A percentile compares a stretch with the other conserved stretches of the same genome.
Conservation (phyloP, 2,888 invertebrate genomes). For the Mactromeris polynyma region DNA sequence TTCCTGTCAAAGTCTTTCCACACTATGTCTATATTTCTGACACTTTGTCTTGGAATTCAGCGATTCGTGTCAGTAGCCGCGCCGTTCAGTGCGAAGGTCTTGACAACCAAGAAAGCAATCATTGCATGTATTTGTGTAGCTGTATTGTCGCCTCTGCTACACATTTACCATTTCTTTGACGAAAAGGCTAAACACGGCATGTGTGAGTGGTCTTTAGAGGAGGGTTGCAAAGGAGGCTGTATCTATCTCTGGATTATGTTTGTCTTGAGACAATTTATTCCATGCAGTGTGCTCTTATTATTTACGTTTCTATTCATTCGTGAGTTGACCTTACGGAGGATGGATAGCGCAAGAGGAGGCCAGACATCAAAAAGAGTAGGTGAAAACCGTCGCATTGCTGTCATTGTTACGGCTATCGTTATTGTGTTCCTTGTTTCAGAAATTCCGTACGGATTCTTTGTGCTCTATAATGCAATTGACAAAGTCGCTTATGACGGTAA, state of each 20-base stretch:
- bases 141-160: constrained; percentile 18
- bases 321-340: background rate
- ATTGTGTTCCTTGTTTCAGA: constrained; percentile 67
- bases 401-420: constrained; percentile 63
- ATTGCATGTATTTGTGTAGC: constrained; percentile 38
- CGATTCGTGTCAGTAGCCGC: constrained; percentile 42
- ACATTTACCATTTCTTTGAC: constrained; percentile 37
- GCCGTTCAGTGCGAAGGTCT: constrained; percentile 19
- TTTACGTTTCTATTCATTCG: constrained; percentile 45
- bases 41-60: constrained; percentile 60
- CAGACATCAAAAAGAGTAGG: background rate
- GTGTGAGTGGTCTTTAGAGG: constrained; percentile 28
- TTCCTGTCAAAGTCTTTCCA: constrained; percentile 60
- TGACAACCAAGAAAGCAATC: constrained; percentile 1
- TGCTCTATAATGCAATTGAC: constrained; percentile 29
- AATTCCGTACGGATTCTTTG: constrained; percentile 66
- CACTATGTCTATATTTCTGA: constrained; percentile 64
- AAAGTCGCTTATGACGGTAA: constrained; percentile 12
- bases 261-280: constrained; percentile 44
- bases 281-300: constrained; percentile 52
- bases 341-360: background rate
- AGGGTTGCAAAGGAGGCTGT: constrained; percentile 2
- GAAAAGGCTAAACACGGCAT: constrained; percentile 36
- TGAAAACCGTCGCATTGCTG: constrained; percentile 57
- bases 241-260: constrained; percentile 39